Base-by-base conservation (phyloP, 2,888 invertebrate species). In the Pandemis heparana region DNA sequence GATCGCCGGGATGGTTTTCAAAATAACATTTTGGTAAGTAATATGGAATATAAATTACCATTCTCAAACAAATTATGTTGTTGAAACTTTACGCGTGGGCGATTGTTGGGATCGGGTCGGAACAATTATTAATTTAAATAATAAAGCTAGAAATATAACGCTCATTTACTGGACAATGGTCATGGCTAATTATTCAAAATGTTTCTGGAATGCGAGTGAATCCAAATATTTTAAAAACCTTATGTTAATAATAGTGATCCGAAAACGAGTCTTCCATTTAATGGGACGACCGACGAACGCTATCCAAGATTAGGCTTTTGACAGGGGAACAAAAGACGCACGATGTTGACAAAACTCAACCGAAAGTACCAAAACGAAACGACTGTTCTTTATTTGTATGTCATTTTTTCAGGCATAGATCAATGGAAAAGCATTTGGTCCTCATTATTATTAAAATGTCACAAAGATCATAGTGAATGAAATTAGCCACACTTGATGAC, bases 241-340 rank as follows among this genome's bases (percentile, higher is more conserved):
- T 53, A 53, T 8, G 10, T 16, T 39, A 9, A 39, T 39, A 39
- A 39, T 59, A 32, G n/a, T 7, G 60, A 71, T 62, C 32, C 8
- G 61, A 46, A 61, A 53, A 53, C 9, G 18, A n/a, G 32, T 61
- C 41, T 60, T 61, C 48, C 32, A 51, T 61, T 43, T 43, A 71
- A 71, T 62, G 43, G 61, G 48, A 56, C 38, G 51, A 39, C 61
- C 38, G 51, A 39, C 61, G 39, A 59, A 70, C 32, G 32, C 63
- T 59, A 12, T 23, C 23, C 56, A 16, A 53, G 66, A 66, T 66
- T 66, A 65, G 41, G 51, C 43, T 66, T 66, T 71, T 71, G 66
- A 71, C 60, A 32, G 71, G 39, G 61, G 60, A 61, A 66, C 66
- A 71, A 71, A 71, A 71, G 65, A 61, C 65, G 51, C 51, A 66